Evolutionary conservation across 2,113 vertebrate species (phyloP).

Genomic region (Diadophis punctatus): DNA sequence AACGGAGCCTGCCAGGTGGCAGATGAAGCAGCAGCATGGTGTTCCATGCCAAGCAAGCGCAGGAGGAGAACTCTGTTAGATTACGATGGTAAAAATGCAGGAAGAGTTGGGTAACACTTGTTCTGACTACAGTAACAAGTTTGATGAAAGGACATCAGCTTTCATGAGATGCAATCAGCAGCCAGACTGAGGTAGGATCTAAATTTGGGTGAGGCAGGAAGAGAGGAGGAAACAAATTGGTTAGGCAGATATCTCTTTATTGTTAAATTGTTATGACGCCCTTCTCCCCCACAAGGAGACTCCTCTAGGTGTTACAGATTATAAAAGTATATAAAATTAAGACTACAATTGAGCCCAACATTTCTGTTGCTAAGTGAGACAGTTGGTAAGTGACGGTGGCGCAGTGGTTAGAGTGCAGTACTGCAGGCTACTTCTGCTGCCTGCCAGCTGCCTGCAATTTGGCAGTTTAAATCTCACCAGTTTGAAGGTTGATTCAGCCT

Average conservation of each 20-base stretch:
- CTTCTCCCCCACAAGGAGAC: too few relatives aligned
- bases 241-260: neutral
- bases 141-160: neutral
- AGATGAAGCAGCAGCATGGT: neutral
- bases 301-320: neutral
- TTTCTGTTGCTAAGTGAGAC: neutral
- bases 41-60: neutral
- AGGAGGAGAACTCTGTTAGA: neutral
- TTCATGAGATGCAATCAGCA: neutral
- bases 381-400: neutral
- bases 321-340: neutral
- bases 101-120: neutral
- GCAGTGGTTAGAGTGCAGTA: too few relatives aligned
- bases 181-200: neutral
- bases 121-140: neutral
- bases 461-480: too few relatives aligned
- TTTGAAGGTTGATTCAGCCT: too few relatives aligned
- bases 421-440: too few relatives aligned
- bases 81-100: neutral
- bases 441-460: too few relatives aligned
- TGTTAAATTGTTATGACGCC: neutral
- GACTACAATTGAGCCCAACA: neutral
- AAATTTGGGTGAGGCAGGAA: neutral
- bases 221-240: neutral
- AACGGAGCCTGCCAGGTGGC: neutral